A percentile compares a stretch with the other conserved stretches of the same genome.
Conservation (phyloP, 1,140 invertebrate species). For the Thalassaphorura encarpata region DNA sequence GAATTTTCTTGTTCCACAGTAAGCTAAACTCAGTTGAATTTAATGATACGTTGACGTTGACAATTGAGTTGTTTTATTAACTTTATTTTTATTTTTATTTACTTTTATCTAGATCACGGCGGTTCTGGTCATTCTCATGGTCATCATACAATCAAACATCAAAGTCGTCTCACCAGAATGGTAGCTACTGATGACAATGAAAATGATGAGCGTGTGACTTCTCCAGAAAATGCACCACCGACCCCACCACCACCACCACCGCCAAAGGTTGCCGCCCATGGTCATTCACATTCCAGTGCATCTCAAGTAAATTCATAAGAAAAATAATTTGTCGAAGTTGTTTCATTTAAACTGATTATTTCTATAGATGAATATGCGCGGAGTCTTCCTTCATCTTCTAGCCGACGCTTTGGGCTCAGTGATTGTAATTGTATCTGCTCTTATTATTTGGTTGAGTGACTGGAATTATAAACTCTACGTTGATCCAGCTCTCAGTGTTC, state of each 20-base stretch:
- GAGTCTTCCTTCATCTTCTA: constrained; percentile 93
- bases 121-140: constrained; percentile 54
- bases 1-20: constrained; percentile 73
- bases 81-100: constrained; percentile 3
- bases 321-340: neutral
- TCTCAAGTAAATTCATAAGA: constrained; percentile 13
- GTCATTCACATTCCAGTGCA: constrained; percentile 40
- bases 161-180: constrained; percentile 44
- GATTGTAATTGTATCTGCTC: constrained; percentile 88
- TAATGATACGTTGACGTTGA: neutral
- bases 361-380: constrained; percentile 88
- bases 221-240: constrained; percentile 39
- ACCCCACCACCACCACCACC: constrained; percentile 34
- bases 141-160: constrained; percentile 43
- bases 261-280: constrained; percentile 26
- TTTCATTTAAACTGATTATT: neutral
- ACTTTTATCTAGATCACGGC: constrained; percentile 55
- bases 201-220: constrained; percentile 59
- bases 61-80: constrained; percentile 5
- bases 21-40: constrained; percentile 35
- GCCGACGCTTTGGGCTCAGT: constrained; percentile 87
- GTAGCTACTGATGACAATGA: constrained; percentile 63
- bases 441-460: constrained; percentile 68
- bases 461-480: constrained; percentile 72
- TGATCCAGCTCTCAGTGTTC: constrained; percentile 82